Base-by-base conservation (phyloP, 2,113 vertebrate species). In the Bubo scandiacus region DNA sequence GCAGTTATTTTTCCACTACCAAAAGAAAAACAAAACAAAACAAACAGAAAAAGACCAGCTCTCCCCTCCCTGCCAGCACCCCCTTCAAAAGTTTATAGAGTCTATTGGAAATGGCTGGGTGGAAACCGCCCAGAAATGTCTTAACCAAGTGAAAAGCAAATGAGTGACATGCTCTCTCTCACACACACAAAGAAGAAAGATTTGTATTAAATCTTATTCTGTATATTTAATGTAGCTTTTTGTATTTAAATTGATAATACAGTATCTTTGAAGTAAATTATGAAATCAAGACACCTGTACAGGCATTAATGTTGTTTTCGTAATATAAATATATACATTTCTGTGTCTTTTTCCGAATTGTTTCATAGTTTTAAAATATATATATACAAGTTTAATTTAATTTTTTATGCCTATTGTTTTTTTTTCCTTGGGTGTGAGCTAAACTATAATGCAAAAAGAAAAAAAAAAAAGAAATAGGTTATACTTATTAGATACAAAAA, bases 211-310 rank as follows among this genome's bases (percentile, higher is more conserved):
- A 99, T 99, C 99, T 99, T 99, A 99, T 99, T 98, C 99, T 99
- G 99, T 99, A 99, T 99, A 99, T 99, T 99, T 99, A 99, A 99
- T 99, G 99, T 99, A 99, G 99, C 99, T 99, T 99, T 99, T 99
- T 99, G 99, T 99, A 99, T 99, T 99, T 99, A 99, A 99, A 99
- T 99, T 98, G 98, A 99, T 99, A 98, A 99, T 98, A 99, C 99
- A 98, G 98, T 99, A 99, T 99, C 99, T 99, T 99, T 99, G 99
- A 99, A 99, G 99, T 99, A 99, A 99, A 99, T 99, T 99, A 99
- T 99, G 99, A 98, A 98, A 98, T 98, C 98, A 97, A 98, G 96
- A 98, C 98, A 98, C 97, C 98, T 99, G 99, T 99, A 99, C 98
- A 99, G 98, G 98, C 98, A 98, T 98, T 99, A 98, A 98, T 98